A percentile compares a stretch with the other conserved stretches of the same genome.
These are phyloP conservation scores for Carassius carassius DNA, from an alignment of 2,113 vertebrate species.

Conservation along the genomic window DNA sequence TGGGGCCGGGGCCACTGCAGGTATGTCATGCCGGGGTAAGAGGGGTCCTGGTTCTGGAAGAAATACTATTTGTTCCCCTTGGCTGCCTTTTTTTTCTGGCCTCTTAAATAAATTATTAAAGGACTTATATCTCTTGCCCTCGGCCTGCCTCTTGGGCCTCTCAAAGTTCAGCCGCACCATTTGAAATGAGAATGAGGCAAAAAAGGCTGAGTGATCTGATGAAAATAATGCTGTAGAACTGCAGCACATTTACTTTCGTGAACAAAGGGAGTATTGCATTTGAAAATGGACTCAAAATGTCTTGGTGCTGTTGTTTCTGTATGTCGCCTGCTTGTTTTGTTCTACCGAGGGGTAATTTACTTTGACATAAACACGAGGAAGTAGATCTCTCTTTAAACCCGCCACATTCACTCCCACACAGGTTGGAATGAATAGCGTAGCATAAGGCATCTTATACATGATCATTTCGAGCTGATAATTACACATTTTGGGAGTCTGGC, in stretches of 20 bases:
- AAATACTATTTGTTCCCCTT: constrained; percentile 99
- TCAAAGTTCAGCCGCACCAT: constrained; percentile 83
- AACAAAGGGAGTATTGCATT: constrained; percentile 32
- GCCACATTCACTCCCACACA: constrained; percentile 31
- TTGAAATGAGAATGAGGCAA: constrained; percentile 73
- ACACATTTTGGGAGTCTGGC: constrained; percentile 48
- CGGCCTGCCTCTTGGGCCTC: constrained; percentile 80
- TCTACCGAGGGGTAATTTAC: background rate
- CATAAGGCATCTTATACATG: constrained; percentile 57
- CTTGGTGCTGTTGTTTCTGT: constrained; percentile 9
- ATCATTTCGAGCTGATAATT: constrained; percentile 55
- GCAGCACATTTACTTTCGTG: constrained; percentile 54
- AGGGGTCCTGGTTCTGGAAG: constrained; percentile 90
- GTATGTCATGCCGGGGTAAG: constrained; percentile 86
- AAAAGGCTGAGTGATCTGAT: constrained; percentile 56
- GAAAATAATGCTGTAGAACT: constrained; percentile 40
- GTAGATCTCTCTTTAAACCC: background rate
- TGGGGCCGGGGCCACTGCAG: constrained; percentile 87
- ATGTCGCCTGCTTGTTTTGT: constrained; percentile 17
- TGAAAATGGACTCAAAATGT: constrained; percentile 11
- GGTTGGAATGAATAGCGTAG: constrained; percentile 50
- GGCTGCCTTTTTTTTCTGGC: constrained; percentile 79
- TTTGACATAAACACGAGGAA: background rate
- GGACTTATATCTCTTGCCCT: constrained; percentile 87
- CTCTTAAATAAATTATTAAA: constrained; percentile 99